phyloP scores from a whole-genome alignment of 2,113 vertebrate genomes.

The Danio rerio region GRCz12tu NC_133178.1:11141001-11141500 shows the following conservation, averaged over 20 bases:
- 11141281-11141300: neutral
- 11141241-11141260: neutral
- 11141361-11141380: neutral
- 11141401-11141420: neutral
- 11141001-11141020: no score
- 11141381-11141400: neutral
- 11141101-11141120: no score
- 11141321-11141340: neutral
- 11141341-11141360: conserved; percentile 17
- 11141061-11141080: no score
- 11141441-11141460: neutral
- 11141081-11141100: no score
- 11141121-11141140: neutral
- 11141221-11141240: neutral
- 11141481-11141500: neutral
- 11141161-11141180: neutral
- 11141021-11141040: no score
- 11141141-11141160: neutral
- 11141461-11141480: neutral
- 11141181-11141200: neutral
- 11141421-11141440: neutral
- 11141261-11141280: neutral
- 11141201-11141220: neutral
- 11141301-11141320: neutral
- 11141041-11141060: no score